These are phyloP conservation scores for Xylota segnis DNA, from an alignment of 2,888 invertebrate species.

Conservation along the genomic window DNA sequence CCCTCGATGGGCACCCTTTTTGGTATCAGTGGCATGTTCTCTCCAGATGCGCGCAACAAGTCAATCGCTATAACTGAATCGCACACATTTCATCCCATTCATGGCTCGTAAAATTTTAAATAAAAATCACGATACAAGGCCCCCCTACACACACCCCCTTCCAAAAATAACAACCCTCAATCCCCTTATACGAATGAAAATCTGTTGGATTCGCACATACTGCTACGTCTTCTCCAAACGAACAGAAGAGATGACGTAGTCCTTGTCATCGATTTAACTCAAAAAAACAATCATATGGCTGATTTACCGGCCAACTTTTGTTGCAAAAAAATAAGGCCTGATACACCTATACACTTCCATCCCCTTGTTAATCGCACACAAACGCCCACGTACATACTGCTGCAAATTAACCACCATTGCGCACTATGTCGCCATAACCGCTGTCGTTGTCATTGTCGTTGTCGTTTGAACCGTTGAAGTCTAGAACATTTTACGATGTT, in stretches of 20 bases:
- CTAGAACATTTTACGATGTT: conserved; percentile 43
- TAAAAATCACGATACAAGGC: conserved; percentile 14
- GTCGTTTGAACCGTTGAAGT: background rate
- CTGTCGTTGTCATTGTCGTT: background rate
- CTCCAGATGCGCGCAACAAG: conserved; percentile 48
- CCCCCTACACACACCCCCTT: conserved; percentile 5
- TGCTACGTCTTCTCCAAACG: background rate
- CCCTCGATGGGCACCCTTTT: background rate
- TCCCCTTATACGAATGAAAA: background rate
- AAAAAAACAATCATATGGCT: conserved; percentile 40
- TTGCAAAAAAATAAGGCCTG: background rate
- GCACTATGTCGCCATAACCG: conserved; percentile 31
- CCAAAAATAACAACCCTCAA: conserved; percentile 10
- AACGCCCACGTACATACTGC: conserved; percentile 31
- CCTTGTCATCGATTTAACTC: conserved; percentile 7
- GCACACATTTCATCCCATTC: conserved; percentile 12
- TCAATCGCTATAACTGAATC: background rate
- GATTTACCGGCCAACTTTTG: conserved; percentile 28
- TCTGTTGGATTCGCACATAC: background rate
- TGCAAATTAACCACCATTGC: conserved; percentile 44
- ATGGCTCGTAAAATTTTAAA: conserved; percentile 3
- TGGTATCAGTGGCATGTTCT: background rate
- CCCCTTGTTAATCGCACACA: conserved; percentile 5
- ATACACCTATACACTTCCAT: background rate
- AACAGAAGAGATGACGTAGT: conserved; percentile 46